phyloP scores from a whole-genome alignment of 2,888 invertebrate species.

The Neoitamus cyanurus region DNA sequence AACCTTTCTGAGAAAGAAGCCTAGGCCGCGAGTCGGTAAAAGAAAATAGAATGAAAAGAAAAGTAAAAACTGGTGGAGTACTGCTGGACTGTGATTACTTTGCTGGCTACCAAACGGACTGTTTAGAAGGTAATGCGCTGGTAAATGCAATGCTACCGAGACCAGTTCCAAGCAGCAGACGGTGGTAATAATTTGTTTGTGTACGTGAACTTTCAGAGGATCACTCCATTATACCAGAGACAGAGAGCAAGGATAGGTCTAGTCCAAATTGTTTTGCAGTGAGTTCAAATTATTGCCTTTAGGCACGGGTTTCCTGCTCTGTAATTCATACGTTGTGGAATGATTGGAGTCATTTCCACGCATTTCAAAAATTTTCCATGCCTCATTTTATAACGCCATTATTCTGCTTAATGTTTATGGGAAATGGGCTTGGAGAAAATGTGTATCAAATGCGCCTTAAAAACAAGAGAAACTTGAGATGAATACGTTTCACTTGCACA shows the following conservation, averaged over 20 bases:
- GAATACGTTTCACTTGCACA: neutral
- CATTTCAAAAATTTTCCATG: neutral
- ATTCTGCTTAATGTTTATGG: neutral
- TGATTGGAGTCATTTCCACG: neutral
- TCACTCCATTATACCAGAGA: neutral
- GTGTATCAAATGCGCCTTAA: too few relatives aligned
- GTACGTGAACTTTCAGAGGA: neutral
- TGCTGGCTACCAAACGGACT: neutral
- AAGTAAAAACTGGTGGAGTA: neutral
- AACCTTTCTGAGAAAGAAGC: neutral
- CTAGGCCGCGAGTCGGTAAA: neutral
- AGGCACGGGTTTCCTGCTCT: neutral
- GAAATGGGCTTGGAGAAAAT: neutral
- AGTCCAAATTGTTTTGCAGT: neutral
- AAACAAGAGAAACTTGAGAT: neutral
- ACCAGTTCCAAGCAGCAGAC: neutral
- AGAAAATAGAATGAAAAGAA: neutral
- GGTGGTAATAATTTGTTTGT: neutral
- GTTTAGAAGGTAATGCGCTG: neutral
- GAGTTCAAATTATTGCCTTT: neutral
- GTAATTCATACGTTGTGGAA: neutral
- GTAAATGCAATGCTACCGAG: neutral
- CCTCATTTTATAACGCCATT: neutral
- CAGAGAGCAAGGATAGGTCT: neutral
- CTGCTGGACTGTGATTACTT: neutral